Evolutionary conservation across 2,797 vertebrate species (phyloP).

Genomic region (Austrolebias charrua): DNA sequence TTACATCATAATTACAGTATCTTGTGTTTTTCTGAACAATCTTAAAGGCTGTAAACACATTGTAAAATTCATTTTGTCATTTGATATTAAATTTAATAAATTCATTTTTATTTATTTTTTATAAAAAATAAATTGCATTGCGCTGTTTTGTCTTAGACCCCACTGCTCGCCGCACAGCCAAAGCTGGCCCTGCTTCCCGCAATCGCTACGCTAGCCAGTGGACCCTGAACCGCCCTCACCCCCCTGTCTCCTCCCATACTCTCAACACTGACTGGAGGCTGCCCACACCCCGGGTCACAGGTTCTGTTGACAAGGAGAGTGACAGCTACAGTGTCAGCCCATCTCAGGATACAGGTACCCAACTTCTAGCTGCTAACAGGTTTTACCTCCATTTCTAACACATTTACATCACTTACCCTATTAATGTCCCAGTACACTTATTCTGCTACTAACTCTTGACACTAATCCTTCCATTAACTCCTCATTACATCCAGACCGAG

Average conservation of each 20-base stretch:
- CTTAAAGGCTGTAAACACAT: no score
- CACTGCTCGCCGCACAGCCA: constrained; percentile 92
- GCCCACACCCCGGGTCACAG: constrained; percentile 89
- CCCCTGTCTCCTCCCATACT: constrained; percentile 93
- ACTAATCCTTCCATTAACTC: constrained; percentile 53
- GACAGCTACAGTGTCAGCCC: constrained; percentile 99
- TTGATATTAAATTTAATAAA: background rate
- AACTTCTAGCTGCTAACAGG: background rate
- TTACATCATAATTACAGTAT: no score
- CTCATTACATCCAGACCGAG: constrained; percentile 82
- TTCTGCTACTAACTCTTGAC: constrained; percentile 33
- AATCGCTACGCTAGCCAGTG: constrained; percentile 98
- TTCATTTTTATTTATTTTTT: background rate
- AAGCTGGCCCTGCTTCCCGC: constrained; percentile 89
- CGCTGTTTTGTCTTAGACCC: constrained; percentile 81
- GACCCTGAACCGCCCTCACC: constrained; percentile 96
- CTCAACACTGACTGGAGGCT: constrained; percentile 98
- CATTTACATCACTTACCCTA: background rate
- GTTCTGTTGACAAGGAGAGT: constrained; percentile 96
- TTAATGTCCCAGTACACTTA: constrained; percentile 13
- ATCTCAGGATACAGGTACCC: constrained; percentile 93
- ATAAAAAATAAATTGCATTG: background rate
- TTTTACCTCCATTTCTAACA: constrained; percentile 17
- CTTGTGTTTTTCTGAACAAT: no score
- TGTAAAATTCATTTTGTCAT: background rate